Percentiles rank a stretch among this genome's conserved stretches.
Conservation (phyloP, 2,888 invertebrate genomes). For the Microchrysa polita region DNA sequence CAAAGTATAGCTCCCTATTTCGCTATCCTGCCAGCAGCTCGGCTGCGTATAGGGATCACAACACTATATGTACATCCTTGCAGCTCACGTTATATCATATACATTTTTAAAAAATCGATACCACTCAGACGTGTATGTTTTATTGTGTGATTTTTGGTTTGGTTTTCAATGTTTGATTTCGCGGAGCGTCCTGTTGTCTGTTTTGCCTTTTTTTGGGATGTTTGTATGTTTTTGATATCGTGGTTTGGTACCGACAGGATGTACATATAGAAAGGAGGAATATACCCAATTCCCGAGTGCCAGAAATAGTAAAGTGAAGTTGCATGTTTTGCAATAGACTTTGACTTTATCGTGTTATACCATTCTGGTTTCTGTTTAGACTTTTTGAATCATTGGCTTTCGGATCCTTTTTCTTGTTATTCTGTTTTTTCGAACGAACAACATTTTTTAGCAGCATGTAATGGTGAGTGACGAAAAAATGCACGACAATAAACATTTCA, state of each 20-base stretch:
- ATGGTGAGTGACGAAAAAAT: too few relatives aligned
- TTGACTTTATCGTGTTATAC: neutral
- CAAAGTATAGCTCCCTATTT: neutral
- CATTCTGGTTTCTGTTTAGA: neutral
- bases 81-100: constrained; percentile 41
- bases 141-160: constrained; percentile 48
- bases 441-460: too few relatives aligned
- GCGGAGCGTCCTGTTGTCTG: too few relatives aligned
- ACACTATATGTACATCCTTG: neutral
- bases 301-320: neutral
- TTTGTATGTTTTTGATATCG: constrained; percentile 7
- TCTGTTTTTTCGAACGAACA: too few relatives aligned
- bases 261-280: neutral
- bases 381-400: neutral
- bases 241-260: constrained; percentile 9
- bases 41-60: neutral
- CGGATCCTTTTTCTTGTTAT: neutral
- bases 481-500: too few relatives aligned
- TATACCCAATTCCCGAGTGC: neutral
- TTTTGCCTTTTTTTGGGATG: too few relatives aligned
- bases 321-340: neutral
- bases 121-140: constrained; percentile 50
- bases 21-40: constrained; percentile 11
- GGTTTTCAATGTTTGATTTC: constrained; percentile 47
- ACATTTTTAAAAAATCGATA: constrained; percentile 50